Evolutionary conservation across 2,113 vertebrate genomes (phyloP), one percentile per base, ranked within the genome.

Genomic region (Tyrannus savana): DNA sequence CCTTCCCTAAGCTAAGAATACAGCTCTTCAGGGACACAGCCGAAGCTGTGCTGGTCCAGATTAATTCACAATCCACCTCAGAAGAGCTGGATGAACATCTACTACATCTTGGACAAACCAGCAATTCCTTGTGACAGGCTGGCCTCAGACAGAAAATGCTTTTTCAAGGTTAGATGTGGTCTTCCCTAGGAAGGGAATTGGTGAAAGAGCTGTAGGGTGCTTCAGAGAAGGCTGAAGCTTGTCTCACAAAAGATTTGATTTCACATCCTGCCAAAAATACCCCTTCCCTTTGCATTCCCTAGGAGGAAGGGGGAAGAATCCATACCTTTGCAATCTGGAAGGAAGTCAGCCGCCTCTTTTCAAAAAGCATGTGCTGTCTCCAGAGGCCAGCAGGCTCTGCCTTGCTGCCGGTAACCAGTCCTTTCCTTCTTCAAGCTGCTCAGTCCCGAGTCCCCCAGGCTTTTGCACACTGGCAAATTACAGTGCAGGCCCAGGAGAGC

Each of bases 391-490:
- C 17, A 22, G 69, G 73, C 68, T 75, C 52, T 30, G 89, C 78
- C 27, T 27, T 17, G 42, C 89, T 14, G 19, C 31, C 10, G 1
- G 22, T 2, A 16, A 8, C 52, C 22, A 35, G 60, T 9, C 2
- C n/a, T 42, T 9, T 2, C 14, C 44, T 31, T 5, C 2, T 13
- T 8, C 9, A 13, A 6, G 37, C 56, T 35, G 44, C 53, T 47
- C 53, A 15, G 35, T 3, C 30, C 18, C 0, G 0, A 28, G 42
- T 4, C 15, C 44, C 63, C 12, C 3, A 23, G 37, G 80, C 66
- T 74, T 44, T 19, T 30, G n/a, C 3, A 4, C 16, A 0, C 11
- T 7, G 33, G 28, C 16, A 27, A 3, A 14, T 25, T 6, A 5
- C 56, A 2, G 16, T 1, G 23, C 7, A 8, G 49, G 80, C 35